phyloP scores from a whole-genome alignment of 2,888 invertebrate species.

The Molorchus minor region DNA sequence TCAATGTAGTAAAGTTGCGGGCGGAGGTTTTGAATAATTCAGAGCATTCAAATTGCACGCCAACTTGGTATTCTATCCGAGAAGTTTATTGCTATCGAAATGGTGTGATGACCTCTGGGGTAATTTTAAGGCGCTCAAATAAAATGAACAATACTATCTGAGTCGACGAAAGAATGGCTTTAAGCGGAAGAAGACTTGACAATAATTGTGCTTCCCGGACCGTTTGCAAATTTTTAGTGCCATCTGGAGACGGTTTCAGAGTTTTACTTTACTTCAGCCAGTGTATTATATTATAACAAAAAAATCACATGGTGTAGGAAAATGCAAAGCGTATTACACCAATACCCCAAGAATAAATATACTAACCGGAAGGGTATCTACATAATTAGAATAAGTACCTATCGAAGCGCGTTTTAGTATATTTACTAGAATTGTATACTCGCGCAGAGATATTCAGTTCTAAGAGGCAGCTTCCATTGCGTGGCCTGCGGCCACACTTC shows the following conservation, averaged over 20 bases:
- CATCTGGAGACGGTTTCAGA: background rate
- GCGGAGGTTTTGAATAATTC: constrained; percentile 27
- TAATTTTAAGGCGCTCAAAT: constrained; percentile 21
- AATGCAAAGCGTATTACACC: too few species aligned
- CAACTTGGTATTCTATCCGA: constrained; percentile 24
- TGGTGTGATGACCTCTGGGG: constrained; percentile 29
- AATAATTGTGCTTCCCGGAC: background rate
- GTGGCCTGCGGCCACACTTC: too few species aligned
- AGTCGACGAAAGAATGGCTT: background rate
- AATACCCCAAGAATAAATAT: too few species aligned
- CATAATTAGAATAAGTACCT: too few species aligned
- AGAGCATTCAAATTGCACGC: constrained; percentile 28
- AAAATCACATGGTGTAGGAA: too few species aligned
- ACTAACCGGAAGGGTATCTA: too few species aligned
- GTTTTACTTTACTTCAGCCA: too few species aligned
- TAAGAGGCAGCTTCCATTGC: too few species aligned
- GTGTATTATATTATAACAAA: too few species aligned
- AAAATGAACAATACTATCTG: constrained; percentile 11
- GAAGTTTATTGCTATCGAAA: constrained; percentile 32
- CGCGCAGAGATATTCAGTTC: too few species aligned
- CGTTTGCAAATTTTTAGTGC: background rate
- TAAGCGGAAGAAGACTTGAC: constrained; percentile 2
- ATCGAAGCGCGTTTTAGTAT: too few species aligned
- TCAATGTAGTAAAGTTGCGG: constrained; percentile 21
- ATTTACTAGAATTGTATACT: too few species aligned